These are phyloP conservation scores for Synanthedon formicaeformis DNA, from an alignment of 2,888 invertebrate species.

Conservation along the genomic window DNA sequence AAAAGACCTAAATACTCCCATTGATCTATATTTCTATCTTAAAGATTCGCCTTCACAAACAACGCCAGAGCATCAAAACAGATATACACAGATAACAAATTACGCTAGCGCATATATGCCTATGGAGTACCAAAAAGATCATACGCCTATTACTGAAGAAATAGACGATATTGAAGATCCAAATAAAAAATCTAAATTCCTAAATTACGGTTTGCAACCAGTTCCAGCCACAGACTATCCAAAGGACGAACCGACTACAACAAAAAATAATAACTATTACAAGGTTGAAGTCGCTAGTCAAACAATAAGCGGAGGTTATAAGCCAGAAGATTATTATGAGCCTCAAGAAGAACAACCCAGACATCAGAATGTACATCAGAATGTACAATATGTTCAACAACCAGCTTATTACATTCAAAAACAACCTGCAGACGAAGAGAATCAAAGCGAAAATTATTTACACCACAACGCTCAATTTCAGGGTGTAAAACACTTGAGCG, in stretches of 20 bases:
- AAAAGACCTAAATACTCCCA: slow-evolving; percentile 27
- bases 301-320: slow-evolving; percentile 20
- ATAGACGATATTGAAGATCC: slow-evolving; percentile 52
- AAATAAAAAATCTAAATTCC: slow-evolving; percentile 18
- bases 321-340: slow-evolving; percentile 16
- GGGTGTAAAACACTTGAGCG: slow-evolving; percentile 47
- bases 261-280: slow-evolving; percentile 37
- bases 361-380: slow-evolving; percentile 17
- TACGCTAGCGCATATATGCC: slow-evolving; percentile 28
- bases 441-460: slow-evolving; percentile 34
- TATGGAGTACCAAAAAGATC: slow-evolving; percentile 26
- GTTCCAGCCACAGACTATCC: slow-evolving; percentile 17
- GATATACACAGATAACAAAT: slow-evolving; percentile 25
- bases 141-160: slow-evolving; percentile 59
- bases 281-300: slow-evolving; percentile 43
- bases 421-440: slow-evolving; percentile 17
- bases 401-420: slow-evolving; percentile 9
- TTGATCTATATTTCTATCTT: slow-evolving; percentile 46
- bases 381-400: slow-evolving; percentile 27
- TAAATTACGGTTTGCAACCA: slow-evolving; percentile 17
- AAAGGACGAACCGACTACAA: slow-evolving; percentile 20
- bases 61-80: slow-evolving; percentile 18
- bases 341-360: slow-evolving; percentile 17
- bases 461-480: slow-evolving; percentile 34
- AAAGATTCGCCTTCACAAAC: slow-evolving; percentile 28